Conservation (phyloP, 2,113 vertebrate genomes). For the Marmota monax region DNA sequence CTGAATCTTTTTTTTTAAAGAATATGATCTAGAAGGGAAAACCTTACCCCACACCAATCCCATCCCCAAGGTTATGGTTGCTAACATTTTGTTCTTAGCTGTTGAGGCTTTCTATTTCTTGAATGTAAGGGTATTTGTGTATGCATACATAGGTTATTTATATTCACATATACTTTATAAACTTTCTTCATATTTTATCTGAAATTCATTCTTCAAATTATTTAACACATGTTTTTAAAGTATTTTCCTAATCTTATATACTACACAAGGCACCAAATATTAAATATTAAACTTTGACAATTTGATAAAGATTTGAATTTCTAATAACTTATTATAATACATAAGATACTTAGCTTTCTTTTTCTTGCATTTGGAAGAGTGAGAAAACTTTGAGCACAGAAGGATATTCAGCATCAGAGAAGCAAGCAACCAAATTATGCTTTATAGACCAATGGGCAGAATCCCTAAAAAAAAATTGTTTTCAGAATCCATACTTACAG, state of each 20-base stretch:
- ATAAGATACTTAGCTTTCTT: neutral
- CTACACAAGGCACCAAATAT: neutral
- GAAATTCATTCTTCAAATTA: slow-evolving; percentile 4
- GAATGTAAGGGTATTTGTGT: neutral
- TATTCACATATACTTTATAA: neutral
- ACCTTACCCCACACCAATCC: accelerated
- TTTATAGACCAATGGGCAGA: neutral
- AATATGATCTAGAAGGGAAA: neutral
- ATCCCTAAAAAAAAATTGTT: neutral
- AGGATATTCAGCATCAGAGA: neutral
- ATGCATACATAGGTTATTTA: neutral
- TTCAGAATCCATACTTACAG: neutral
- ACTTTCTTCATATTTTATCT: neutral
- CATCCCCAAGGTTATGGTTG: neutral
- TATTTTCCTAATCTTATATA: neutral
- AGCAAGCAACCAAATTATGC: neutral
- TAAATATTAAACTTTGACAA: neutral
- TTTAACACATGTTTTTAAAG: slow-evolving; percentile 3
- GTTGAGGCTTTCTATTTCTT: neutral
- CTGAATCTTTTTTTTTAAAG: neutral
- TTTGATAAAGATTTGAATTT: neutral
- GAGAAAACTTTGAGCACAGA: neutral
- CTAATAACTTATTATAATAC: neutral
- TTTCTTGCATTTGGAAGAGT: neutral
- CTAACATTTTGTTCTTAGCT: neutral